Evolutionary conservation across 2,113 vertebrate species (phyloP).

Genomic region (Oceanodroma tethys): DNA sequence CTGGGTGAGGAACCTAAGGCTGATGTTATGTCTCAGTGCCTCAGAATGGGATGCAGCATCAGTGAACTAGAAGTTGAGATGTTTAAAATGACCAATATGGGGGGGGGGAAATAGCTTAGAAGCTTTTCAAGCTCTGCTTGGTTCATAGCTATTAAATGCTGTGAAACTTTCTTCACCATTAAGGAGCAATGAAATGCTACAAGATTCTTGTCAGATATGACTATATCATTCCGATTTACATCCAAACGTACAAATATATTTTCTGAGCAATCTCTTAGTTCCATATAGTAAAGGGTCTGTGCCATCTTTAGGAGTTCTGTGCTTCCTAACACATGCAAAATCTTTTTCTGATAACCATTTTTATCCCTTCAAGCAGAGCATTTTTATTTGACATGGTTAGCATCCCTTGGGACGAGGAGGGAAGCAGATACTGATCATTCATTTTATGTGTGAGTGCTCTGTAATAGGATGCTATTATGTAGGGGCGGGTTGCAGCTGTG

Average conservation of each 20-base stretch:
- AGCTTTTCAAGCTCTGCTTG: not conserved
- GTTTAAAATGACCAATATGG: not conserved
- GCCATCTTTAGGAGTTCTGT: not conserved
- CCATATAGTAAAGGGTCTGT: not conserved
- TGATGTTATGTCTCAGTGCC: not conserved
- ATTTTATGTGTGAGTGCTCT: constrained; percentile 9
- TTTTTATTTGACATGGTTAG: not conserved
- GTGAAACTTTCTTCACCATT: not conserved
- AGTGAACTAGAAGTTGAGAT: not conserved
- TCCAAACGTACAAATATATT: not conserved
- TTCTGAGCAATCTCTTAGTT: not conserved
- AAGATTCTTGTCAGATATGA: not conserved
- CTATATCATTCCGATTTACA: not conserved
- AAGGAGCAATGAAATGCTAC: not conserved
- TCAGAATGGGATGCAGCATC: not conserved
- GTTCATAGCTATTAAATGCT: not conserved
- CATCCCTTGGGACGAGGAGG: not conserved
- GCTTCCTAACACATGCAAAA: not conserved
- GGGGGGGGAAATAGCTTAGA: not conserved
- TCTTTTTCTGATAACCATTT: not conserved
- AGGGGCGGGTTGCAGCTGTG: not conserved
- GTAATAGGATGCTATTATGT: constrained; percentile 3
- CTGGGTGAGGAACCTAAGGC: not conserved
- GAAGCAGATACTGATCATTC: not conserved
- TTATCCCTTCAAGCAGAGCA: not conserved